These are phyloP conservation scores for Muscidifurax raptorellus DNA, from an alignment of 1,140 invertebrate species.

Conservation along the genomic window DNA sequence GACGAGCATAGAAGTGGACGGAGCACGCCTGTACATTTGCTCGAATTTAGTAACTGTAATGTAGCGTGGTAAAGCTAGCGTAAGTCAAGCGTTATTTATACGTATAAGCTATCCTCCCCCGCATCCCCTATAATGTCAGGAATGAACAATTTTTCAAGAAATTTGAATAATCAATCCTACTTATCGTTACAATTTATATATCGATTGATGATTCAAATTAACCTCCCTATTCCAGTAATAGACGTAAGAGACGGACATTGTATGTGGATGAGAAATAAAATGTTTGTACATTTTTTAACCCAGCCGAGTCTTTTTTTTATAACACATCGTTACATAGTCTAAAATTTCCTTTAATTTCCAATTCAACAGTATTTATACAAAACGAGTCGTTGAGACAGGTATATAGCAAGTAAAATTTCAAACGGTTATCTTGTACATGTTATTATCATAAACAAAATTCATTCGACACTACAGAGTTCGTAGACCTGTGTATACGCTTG, in stretches of 20 bases:
- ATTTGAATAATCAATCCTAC: conserved; percentile 44
- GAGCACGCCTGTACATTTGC: conserved; percentile 61
- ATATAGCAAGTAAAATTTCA: background rate
- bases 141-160: conserved; percentile 4
- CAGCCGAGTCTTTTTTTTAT: conserved; percentile 42
- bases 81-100: conserved; percentile 55
- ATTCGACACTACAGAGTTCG: background rate
- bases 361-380: conserved; percentile 23
- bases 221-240: conserved; percentile 48
- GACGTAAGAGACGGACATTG: conserved; percentile 56
- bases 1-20: conserved; percentile 52
- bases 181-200: conserved; percentile 30
- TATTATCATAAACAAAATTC: background rate
- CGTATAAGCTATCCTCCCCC: conserved; percentile 8
- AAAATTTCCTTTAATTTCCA: conserved; percentile 9
- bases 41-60: conserved; percentile 52
- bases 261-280: conserved; percentile 64
- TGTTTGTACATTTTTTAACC: conserved; percentile 67
- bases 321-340: background rate
- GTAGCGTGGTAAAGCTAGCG: conserved; percentile 46
- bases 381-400: background rate
- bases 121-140: conserved; percentile 19
- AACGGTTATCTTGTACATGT: background rate
- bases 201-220: conserved; percentile 39
- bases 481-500: background rate